These are phyloP conservation scores for Drosophila setifemur DNA, from an alignment of 1,140 invertebrate genomes.

Conservation along the genomic window DNA sequence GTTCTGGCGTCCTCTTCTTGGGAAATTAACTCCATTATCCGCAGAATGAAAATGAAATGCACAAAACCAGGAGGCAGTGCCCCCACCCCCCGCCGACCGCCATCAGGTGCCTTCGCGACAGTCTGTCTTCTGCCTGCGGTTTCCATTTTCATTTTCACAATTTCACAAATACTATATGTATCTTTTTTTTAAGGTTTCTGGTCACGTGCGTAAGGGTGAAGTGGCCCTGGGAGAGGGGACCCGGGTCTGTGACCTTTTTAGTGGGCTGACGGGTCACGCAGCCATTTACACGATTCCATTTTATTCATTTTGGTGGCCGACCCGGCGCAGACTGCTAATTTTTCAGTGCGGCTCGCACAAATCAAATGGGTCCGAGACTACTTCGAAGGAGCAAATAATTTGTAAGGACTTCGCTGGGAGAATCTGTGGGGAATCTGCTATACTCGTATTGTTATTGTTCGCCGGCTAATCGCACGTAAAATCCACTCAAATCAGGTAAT, in stretches of 20 bases:
- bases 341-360: slow-evolving; percentile 9
- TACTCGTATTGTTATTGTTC: slow-evolving; percentile 20
- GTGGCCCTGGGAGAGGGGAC: slow-evolving; percentile 26
- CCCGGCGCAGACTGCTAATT: slow-evolving; percentile 50
- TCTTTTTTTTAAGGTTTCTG: slow-evolving; percentile 54
- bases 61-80: slow-evolving; percentile 24
- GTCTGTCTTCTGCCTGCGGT: slow-evolving; percentile 28
- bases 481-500: slow-evolving; percentile 17
- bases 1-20: not conserved
- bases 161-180: slow-evolving; percentile 7
- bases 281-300: slow-evolving; percentile 69
- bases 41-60: slow-evolving; percentile 51
- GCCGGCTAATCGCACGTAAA: slow-evolving; percentile 23
- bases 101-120: not conserved
- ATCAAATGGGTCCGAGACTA: slow-evolving; percentile 18
- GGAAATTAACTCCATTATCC: slow-evolving; percentile 75
- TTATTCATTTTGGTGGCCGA: slow-evolving; percentile 34
- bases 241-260: slow-evolving; percentile 71
- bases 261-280: slow-evolving; percentile 61
- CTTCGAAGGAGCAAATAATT: slow-evolving; percentile 9
- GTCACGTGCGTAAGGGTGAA: slow-evolving; percentile 63
- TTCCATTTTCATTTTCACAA: slow-evolving; percentile 48
- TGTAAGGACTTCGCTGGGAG: slow-evolving; percentile 8
- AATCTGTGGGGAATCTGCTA: too few relatives aligned
- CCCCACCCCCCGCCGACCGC: too few relatives aligned